Evolutionary conservation across 2,888 invertebrate species (phyloP).

Genomic region (Spisula solida): DNA sequence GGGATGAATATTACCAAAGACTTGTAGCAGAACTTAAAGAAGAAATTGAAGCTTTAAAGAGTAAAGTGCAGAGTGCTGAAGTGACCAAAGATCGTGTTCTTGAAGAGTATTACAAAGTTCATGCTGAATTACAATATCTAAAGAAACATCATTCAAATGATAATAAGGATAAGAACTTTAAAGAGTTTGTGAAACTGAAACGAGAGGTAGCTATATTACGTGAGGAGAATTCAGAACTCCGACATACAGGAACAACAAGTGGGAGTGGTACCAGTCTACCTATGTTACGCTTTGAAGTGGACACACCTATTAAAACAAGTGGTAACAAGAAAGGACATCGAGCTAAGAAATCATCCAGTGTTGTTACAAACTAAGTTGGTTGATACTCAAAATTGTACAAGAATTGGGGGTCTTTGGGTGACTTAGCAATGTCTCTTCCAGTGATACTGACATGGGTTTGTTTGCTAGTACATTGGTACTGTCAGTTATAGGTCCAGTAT

Average conservation of each 20-base stretch:
- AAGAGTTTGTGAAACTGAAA: slow-evolving; percentile 84
- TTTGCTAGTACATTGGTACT: no score
- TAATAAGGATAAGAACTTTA: slow-evolving; percentile 80
- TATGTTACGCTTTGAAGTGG: slow-evolving; percentile 67
- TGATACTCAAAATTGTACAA: no score
- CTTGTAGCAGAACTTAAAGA: slow-evolving; percentile 73
- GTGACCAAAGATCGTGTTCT: slow-evolving; percentile 76
- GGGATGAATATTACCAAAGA: slow-evolving; percentile 75
- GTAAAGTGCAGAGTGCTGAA: slow-evolving; percentile 74
- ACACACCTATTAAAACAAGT: slow-evolving; percentile 36
- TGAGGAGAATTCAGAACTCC: slow-evolving; percentile 82
- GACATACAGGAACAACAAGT: slow-evolving; percentile 53
- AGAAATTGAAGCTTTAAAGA: slow-evolving; percentile 74
- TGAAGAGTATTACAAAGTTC: slow-evolving; percentile 77
- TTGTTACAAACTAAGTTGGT: slow-evolving; percentile 45
- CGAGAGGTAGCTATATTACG: slow-evolving; percentile 79
- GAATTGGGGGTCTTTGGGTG: no score
- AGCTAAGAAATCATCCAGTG: slow-evolving; percentile 50
- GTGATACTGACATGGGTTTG: no score
- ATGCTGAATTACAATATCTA: slow-evolving; percentile 75
- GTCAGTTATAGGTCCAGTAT: no score
- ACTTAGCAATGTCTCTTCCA: neutral
- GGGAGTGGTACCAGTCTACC: slow-evolving; percentile 65
- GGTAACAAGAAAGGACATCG: slow-evolving; percentile 55
- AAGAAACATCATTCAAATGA: slow-evolving; percentile 72